phyloP scores from a whole-genome alignment of 2,888 invertebrate species.

The Ptycholaimellus sp. region DNA sequence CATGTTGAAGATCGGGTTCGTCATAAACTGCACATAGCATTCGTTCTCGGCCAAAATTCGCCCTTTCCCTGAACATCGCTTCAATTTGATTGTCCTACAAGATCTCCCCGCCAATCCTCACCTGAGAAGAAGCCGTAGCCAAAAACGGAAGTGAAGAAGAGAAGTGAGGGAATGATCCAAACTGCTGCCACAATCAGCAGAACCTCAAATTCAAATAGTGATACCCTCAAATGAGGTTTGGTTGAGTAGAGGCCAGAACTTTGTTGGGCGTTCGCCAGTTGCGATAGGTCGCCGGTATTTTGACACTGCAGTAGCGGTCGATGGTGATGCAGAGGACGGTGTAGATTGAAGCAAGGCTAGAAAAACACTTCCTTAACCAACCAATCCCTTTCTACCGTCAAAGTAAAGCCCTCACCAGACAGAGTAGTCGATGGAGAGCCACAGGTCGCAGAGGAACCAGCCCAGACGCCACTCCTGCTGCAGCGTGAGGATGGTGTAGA shows the following conservation, averaged over 20 bases:
- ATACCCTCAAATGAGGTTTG: too few species aligned
- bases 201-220: too few species aligned
- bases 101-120: conserved; percentile 46
- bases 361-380: too few species aligned
- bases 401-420: too few species aligned
- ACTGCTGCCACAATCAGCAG: conserved; percentile 19
- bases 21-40: conserved; percentile 51
- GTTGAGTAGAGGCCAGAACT: too few species aligned
- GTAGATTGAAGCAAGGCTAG: conserved; percentile 88
- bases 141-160: conserved; percentile 92
- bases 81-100: conserved; percentile 31
- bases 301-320: conserved; percentile 91
- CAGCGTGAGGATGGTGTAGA: conserved; percentile 86
- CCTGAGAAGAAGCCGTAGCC: conserved; percentile 97
- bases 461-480: conserved; percentile 74
- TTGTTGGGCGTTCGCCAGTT: conserved; percentile 44
- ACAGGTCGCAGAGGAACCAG: conserved; percentile 76
- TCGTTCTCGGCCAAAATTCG: conserved; percentile 17
- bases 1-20: conserved; percentile 87
- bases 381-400: too few species aligned
- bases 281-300: conserved; percentile 84
- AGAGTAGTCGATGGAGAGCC: conserved; percentile 90
- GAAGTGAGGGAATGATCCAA: conserved; percentile 44
- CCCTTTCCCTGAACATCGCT: conserved; percentile 22
- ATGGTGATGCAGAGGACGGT: conserved; percentile 93